Base-by-base conservation (phyloP, 1,140 invertebrate genomes). In the Patella vulgata region DNA sequence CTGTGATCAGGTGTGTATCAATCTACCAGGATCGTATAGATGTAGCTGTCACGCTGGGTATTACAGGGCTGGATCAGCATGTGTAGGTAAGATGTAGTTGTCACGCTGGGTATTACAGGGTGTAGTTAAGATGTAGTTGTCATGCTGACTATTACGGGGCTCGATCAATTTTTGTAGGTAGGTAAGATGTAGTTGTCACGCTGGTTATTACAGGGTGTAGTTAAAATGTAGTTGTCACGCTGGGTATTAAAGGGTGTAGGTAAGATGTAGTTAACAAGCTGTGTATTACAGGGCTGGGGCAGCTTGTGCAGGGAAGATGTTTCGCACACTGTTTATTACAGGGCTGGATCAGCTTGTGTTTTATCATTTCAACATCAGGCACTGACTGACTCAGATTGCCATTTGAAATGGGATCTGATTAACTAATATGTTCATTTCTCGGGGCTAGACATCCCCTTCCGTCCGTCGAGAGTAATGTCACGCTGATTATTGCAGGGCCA, bases 1-100 rank as follows among this genome's bases (percentile, higher is more conserved):
- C 25, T 75, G 74, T 57, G 39, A 68, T 31, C 59, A 75, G n/a
- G 17, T 28, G 12, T 80, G 78, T 59, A 46, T 75, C 19, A 80
- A 80, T 47, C 61, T 58, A 11, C 42, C 51, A 4, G 72, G 72
- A 0, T 66, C 72, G 0, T 80, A 66, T 55, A 42, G 51, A 3
- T 80, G 78, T 58, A 36, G 68, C 39, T 80, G 78, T 58, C 19
- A 64, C 11, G 27, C 54, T 23, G 77, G 73, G 21, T 70, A 66
- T 48, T 30, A 19, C 23, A 50, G 30, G 21, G 31, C 54, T 14
- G 56, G 44, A 21, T 58, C 50, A 11, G 19, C 43, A 36, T 73
- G 71, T 46, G 33, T 47, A 27, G 66, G 66, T 68, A 40, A 42
- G 51, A 3, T 80, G 78, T 58, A 36, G 68, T 40, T 80, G 78